Conservation (phyloP, 2,888 invertebrate genomes). For the Epistrophe grossulariae region DNA sequence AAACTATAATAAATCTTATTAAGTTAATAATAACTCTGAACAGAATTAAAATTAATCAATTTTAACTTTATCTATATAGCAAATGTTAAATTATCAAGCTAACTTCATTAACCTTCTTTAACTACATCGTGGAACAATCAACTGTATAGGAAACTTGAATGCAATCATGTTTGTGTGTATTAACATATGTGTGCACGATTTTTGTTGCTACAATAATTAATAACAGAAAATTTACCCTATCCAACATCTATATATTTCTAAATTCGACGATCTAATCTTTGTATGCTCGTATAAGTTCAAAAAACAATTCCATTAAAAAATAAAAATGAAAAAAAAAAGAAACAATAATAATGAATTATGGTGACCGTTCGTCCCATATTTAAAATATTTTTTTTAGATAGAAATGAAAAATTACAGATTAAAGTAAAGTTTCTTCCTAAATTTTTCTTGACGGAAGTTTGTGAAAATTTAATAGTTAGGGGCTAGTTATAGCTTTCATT, state of each 20-base stretch:
- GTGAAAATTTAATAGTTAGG: too few relatives aligned
- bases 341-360: slow-evolving; percentile 6
- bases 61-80: slow-evolving; percentile 5
- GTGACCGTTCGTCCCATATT: neutral
- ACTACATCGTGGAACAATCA: neutral
- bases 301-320: slow-evolving; percentile 16
- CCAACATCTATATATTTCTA: slow-evolving; percentile 64
- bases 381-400: too few relatives aligned
- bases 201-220: slow-evolving; percentile 53
- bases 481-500: too few relatives aligned
- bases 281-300: slow-evolving; percentile 25
- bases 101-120: slow-evolving; percentile 22
- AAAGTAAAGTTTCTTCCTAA: too few relatives aligned
- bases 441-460: too few relatives aligned
- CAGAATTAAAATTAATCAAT: slow-evolving; percentile 16
- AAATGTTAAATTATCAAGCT: neutral
- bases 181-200: neutral
- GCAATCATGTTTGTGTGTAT: neutral
- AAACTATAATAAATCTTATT: neutral
- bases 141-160: neutral
- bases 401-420: too few relatives aligned
- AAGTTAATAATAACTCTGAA: neutral
- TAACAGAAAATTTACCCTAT: slow-evolving; percentile 58
- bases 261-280: slow-evolving; percentile 57
- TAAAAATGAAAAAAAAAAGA: slow-evolving; percentile 8